Conservation (phyloP, 2,888 invertebrate genomes). For the Colostygia pectinataria region DNA sequence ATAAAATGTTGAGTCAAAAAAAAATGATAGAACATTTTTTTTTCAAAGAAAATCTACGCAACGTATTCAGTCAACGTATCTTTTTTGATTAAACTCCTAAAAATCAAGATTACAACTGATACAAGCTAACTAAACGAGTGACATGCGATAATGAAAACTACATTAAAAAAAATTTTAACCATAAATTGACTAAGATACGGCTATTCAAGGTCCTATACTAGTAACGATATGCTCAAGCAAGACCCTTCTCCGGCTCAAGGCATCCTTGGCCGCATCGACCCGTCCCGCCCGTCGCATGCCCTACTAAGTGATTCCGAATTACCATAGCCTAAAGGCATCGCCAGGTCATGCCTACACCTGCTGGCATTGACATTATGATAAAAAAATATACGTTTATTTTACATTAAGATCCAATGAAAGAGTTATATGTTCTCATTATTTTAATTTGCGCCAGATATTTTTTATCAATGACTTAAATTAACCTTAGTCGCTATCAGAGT, state of each 20-base stretch:
- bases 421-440: neutral
- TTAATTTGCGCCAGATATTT: constrained; percentile 2
- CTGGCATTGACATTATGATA: constrained; percentile 22
- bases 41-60: no score
- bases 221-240: neutral
- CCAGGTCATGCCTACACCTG: constrained; percentile 20
- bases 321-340: constrained; percentile 32
- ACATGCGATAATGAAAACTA: no score
- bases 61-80: no score
- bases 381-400: neutral
- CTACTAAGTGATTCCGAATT: constrained; percentile 28
- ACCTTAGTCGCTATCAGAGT: constrained; percentile 3
- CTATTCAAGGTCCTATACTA: no score
- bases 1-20: no score
- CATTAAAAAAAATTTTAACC: no score
- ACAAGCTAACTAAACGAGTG: no score
- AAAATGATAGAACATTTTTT: no score
- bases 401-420: constrained; percentile 9
- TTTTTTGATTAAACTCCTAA: no score
- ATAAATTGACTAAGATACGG: no score
- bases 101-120: no score
- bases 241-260: constrained; percentile 12
- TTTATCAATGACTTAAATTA: neutral
- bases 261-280: constrained; percentile 36
- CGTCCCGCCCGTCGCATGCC: constrained; percentile 25